Evolutionary conservation across 1,140 invertebrate genomes (phyloP).

Genomic region (Trachelipus rathkii): DNA sequence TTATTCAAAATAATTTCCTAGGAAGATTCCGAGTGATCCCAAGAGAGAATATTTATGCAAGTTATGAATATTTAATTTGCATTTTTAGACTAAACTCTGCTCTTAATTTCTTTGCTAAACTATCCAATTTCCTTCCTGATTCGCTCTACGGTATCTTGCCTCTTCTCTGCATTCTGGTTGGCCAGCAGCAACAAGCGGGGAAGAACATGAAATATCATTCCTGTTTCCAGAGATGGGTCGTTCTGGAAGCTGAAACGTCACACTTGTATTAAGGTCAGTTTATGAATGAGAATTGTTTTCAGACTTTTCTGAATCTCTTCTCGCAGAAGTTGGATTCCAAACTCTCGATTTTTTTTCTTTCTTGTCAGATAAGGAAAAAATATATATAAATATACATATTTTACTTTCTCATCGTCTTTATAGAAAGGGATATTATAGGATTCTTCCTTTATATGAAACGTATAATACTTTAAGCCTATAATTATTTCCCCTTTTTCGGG

Average conservation of each 20-base stretch:
- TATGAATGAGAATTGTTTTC: slow-evolving; percentile 11
- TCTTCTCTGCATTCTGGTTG: slow-evolving; percentile 11
- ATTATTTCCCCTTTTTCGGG: neutral
- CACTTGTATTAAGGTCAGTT: slow-evolving; percentile 12
- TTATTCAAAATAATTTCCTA: slow-evolving; percentile 11
- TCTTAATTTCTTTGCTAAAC: slow-evolving; percentile 13
- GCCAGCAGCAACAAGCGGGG: neutral
- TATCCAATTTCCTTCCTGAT: slow-evolving; percentile 12
- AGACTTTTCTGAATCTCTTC: slow-evolving; percentile 8
- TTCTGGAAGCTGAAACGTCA: slow-evolving; percentile 6
- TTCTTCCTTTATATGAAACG: neutral
- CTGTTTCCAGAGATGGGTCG: slow-evolving; percentile 1
- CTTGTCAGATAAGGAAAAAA: neutral
- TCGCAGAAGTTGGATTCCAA: neutral
- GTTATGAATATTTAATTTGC: slow-evolving; percentile 9
- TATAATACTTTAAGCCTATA: slow-evolving; percentile 7
- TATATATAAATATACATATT: neutral
- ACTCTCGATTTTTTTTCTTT: neutral
- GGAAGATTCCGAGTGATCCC: slow-evolving; percentile 2
- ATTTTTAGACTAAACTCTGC: slow-evolving; percentile 7
- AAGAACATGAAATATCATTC: slow-evolving; percentile 13
- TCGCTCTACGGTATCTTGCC: slow-evolving; percentile 4
- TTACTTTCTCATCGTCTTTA: neutral
- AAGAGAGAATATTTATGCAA: neutral
- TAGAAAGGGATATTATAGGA: neutral